Evolutionary conservation across 2,888 invertebrate species (phyloP).

Genomic region (Cantharis rufa): DNA sequence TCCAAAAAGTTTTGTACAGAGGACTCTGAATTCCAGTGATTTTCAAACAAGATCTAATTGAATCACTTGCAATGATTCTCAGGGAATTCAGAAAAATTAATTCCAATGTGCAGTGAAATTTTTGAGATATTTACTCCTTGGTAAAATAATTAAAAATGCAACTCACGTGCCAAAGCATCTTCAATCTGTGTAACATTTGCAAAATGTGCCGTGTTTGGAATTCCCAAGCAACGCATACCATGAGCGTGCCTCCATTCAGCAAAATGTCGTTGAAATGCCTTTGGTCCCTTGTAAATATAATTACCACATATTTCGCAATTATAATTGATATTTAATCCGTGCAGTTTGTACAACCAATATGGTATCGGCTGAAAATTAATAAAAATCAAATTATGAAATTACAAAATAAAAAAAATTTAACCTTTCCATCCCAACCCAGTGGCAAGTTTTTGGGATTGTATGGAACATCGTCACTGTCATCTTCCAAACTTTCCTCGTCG

Average conservation of each 20-base stretch:
- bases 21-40: too few relatives aligned
- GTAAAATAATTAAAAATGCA: neutral
- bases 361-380: constrained; percentile 68
- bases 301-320: constrained; percentile 99
- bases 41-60: too few relatives aligned
- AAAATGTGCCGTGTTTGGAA: constrained; percentile 99
- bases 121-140: too few relatives aligned
- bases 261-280: constrained; percentile 99
- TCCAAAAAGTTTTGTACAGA: too few relatives aligned
- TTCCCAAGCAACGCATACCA: constrained; percentile 98
- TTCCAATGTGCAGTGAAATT: too few relatives aligned
- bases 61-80: too few relatives aligned
- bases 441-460: constrained; percentile 99
- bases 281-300: constrained; percentile 97
- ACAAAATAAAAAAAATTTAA: constrained; percentile 45
- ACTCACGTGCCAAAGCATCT: constrained; percentile 90
- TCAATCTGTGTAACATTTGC: constrained; percentile 99
- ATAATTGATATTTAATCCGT: constrained; percentile 98
- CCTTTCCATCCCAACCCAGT: constrained; percentile 98
- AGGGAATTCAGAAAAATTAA: too few relatives aligned
- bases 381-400: constrained; percentile 8
- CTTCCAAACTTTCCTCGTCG: constrained; percentile 78
- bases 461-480: constrained; percentile 92
- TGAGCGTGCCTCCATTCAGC: constrained; percentile 89
- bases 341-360: constrained; percentile 98